phyloP scores from a whole-genome alignment of 2,113 vertebrate species.

The Eidolon helvum region DNA sequence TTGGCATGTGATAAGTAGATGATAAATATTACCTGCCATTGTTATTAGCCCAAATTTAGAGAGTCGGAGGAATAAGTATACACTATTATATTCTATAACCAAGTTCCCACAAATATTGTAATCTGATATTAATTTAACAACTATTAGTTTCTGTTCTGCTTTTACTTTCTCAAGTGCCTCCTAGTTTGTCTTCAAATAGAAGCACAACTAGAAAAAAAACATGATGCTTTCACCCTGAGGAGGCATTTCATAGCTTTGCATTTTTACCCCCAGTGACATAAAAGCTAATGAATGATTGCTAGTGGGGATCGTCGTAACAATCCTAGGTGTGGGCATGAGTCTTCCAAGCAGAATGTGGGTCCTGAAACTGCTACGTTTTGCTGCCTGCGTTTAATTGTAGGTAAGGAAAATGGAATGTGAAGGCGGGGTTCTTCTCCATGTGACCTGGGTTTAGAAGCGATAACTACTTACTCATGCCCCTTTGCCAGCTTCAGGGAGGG shows the following conservation, averaged over 20 bases:
- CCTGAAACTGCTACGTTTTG: neutral
- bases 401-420: neutral
- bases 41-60: neutral
- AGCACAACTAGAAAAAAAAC: neutral
- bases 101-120: neutral
- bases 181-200: neutral
- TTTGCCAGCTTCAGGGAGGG: neutral
- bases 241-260: neutral
- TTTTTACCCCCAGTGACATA: neutral
- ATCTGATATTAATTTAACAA: neutral
- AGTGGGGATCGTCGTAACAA: neutral
- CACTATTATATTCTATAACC: neutral
- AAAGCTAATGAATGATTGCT: neutral
- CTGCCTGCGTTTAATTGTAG: neutral
- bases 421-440: neutral
- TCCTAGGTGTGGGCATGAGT: too few relatives aligned
- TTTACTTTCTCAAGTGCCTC: neutral
- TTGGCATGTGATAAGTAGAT: neutral
- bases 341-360: neutral
- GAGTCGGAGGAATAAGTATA: neutral
- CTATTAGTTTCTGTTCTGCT: neutral
- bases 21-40: neutral
- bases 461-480: neutral
- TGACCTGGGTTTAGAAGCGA: neutral
- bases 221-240: neutral